Evolutionary conservation across 2,113 vertebrate species (phyloP).

Genomic region (Phrynosoma blainvillii): DNA sequence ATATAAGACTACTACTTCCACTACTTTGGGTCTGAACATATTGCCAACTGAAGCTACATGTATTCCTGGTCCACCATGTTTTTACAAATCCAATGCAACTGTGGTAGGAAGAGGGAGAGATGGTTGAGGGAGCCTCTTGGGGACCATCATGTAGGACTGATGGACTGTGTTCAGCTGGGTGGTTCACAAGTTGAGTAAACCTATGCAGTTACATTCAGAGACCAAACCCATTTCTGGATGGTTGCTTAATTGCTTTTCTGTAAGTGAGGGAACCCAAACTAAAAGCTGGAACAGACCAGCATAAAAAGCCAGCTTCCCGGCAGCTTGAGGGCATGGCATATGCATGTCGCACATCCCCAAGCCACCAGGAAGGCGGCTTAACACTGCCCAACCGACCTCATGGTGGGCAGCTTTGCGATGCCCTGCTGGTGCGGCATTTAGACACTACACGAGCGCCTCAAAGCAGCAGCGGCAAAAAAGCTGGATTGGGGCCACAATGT

Average conservation of each 20-base stretch:
- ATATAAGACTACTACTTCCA: background rate
- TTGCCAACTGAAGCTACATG: background rate
- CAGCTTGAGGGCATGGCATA: no score
- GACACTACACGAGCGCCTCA: no score
- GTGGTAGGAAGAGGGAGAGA: background rate
- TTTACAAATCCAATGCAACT: background rate
- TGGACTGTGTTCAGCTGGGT: background rate
- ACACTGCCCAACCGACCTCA: no score
- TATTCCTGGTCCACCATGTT: background rate
- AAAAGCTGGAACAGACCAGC: no score
- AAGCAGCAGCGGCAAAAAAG: no score
- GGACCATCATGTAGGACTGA: background rate
- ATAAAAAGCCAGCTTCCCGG: no score
- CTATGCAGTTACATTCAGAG: background rate
- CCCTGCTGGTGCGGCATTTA: no score
- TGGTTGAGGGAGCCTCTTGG: no score
- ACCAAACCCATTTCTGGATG: background rate
- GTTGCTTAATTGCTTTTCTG: background rate
- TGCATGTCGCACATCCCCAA: no score
- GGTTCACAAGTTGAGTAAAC: background rate
- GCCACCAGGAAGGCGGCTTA: no score
- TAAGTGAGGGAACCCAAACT: background rate
- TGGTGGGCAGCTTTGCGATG: no score
- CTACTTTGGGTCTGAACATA: background rate
- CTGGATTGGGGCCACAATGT: no score